These are phyloP conservation scores for Trinorchestia longiramus DNA, from an alignment of 1,140 invertebrate genomes.

Conservation along the genomic window DNA sequence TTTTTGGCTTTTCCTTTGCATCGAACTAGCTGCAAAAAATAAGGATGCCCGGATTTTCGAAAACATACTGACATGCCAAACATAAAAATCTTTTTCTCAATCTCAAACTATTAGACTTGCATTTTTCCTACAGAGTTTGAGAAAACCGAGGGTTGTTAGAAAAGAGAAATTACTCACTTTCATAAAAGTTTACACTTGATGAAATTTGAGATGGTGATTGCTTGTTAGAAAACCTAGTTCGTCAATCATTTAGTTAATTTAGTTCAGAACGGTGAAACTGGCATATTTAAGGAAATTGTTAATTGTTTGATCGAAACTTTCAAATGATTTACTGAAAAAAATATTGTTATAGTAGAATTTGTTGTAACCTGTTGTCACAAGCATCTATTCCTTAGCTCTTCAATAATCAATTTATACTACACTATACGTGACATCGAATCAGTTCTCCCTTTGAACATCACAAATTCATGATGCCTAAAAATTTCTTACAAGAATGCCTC, in stretches of 20 bases:
- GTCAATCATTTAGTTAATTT: not conserved
- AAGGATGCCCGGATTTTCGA: not conserved
- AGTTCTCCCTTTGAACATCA: not conserved
- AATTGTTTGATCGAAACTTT: not conserved
- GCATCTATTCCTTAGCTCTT: not conserved
- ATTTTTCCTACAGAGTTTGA: not conserved
- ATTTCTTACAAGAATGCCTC: not conserved
- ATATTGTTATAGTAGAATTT: not conserved
- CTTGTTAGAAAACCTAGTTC: not conserved
- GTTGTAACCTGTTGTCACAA: too few species aligned
- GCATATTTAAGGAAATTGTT: not conserved
- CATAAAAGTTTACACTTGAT: not conserved
- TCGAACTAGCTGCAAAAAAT: not conserved
- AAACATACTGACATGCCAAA: not conserved
- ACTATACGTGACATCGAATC: not conserved
- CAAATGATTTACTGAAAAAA: not conserved
- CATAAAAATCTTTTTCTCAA: not conserved
- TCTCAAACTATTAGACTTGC: not conserved
- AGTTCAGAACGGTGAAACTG: not conserved
- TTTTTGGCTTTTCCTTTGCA: not conserved
- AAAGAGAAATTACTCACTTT: not conserved
- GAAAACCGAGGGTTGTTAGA: not conserved
- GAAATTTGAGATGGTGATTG: not conserved
- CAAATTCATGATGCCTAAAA: not conserved
- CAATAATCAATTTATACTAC: not conserved